phyloP scores from a whole-genome alignment of 2,113 vertebrate species.

The Labrus mixtus region DNA sequence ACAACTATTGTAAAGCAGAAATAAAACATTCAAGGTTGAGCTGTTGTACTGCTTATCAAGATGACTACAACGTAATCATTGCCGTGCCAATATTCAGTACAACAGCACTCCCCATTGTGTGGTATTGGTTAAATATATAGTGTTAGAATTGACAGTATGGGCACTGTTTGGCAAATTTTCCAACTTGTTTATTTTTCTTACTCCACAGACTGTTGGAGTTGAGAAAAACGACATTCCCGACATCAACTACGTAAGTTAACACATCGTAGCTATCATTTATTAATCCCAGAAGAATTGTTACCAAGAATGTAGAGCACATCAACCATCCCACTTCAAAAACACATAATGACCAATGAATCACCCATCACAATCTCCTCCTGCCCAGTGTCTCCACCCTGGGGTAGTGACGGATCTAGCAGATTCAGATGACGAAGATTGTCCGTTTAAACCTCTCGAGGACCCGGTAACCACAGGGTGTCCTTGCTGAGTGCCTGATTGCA shows the following conservation, averaged over 20 bases:
- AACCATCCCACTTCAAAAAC: background rate
- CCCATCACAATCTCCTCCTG: slow-evolving; percentile 58
- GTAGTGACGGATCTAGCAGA: slow-evolving; percentile 86
- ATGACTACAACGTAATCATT: too few species aligned
- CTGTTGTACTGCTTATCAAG: too few species aligned
- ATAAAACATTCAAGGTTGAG: too few species aligned
- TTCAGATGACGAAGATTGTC: slow-evolving; percentile 83
- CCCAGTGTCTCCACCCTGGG: slow-evolving; percentile 86
- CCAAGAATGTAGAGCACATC: background rate
- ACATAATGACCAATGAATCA: slow-evolving; percentile 44
- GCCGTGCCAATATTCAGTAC: too few species aligned
- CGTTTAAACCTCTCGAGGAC: slow-evolving; percentile 83
- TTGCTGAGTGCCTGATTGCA: slow-evolving; percentile 72
- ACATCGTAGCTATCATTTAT: background rate
- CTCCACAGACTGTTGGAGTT: slow-evolving; percentile 95
- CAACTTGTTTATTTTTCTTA: background rate
- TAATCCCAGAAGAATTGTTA: background rate
- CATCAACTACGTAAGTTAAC: slow-evolving; percentile 94
- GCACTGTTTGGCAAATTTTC: background rate
- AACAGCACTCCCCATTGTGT: too few species aligned
- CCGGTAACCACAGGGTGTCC: slow-evolving; percentile 80
- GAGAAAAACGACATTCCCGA: slow-evolving; percentile 99
- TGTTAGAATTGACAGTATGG: background rate
- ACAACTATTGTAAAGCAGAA: too few species aligned
- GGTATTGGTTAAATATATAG: too few species aligned